phyloP scores from a whole-genome alignment of 2,797 vertebrate genomes.

The Cyclopterus lumpus region DNA sequence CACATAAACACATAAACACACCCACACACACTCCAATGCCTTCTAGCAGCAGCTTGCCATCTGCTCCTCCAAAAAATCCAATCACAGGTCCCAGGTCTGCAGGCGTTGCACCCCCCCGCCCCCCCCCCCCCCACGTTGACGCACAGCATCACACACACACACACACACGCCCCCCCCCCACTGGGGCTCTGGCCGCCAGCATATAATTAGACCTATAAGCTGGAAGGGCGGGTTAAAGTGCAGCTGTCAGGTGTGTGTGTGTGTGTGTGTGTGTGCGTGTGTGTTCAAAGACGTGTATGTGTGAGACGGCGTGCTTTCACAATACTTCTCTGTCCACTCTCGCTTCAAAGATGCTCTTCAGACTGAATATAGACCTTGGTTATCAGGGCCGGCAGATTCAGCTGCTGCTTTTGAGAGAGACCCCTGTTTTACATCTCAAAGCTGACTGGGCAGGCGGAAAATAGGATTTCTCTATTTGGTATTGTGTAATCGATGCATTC shows the following conservation, averaged over 20 bases:
- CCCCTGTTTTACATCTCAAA: constrained; percentile 78
- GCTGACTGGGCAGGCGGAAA: constrained; percentile 64
- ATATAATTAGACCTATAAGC: constrained; percentile 87
- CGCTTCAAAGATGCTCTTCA: constrained; percentile 58
- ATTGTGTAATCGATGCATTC: constrained; percentile 39
- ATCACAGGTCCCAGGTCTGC: constrained; percentile 80
- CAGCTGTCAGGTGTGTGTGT: constrained; percentile 88
- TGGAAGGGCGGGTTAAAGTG: constrained; percentile 81
- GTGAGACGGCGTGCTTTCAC: constrained; percentile 45
- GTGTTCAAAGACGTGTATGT: constrained; percentile 36
- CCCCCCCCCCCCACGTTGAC: constrained; percentile 22
- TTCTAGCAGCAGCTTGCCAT: constrained; percentile 82
- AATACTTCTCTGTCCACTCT: constrained; percentile 74
- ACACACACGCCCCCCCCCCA: constrained; percentile 63
- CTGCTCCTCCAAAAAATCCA: constrained; percentile 85
- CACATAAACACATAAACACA: constrained; percentile 26
- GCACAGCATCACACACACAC: not conserved
- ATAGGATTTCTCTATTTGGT: constrained; percentile 55
- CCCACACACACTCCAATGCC: constrained; percentile 46
- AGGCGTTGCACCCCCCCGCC: constrained; percentile 31
- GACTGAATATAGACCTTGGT: constrained; percentile 69
- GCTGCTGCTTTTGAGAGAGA: constrained; percentile 67
- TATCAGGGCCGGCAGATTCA: constrained; percentile 71
- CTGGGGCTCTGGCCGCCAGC: constrained; percentile 79
- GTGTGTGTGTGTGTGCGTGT: constrained; percentile 16